These are phyloP conservation scores for Bicyclus anynana DNA, from an alignment of 1,140 invertebrate genomes.

Conservation along the genomic window DNA sequence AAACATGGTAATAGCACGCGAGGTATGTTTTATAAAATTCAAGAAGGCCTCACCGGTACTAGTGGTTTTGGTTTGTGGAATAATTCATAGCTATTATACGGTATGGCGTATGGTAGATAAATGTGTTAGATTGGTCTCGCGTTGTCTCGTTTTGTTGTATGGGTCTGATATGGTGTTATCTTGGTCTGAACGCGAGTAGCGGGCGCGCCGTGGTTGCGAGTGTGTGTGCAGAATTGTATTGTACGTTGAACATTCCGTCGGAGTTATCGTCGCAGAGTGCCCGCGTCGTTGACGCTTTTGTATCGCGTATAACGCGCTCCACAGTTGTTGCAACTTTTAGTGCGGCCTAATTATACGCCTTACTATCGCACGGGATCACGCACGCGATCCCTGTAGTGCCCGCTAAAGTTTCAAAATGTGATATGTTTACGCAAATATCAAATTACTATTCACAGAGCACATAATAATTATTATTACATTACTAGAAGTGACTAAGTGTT, in stretches of 20 bases:
- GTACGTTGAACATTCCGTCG: slow-evolving; percentile 48
- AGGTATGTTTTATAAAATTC: neutral
- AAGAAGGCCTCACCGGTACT: neutral
- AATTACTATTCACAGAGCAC: slow-evolving; percentile 34
- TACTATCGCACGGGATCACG: slow-evolving; percentile 4
- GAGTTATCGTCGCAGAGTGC: slow-evolving; percentile 41
- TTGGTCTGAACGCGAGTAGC: slow-evolving; percentile 31
- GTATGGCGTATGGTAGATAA: neutral
- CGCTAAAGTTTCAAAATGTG: slow-evolving; percentile 22
- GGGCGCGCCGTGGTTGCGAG: slow-evolving; percentile 18
- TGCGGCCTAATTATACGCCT: slow-evolving; percentile 31
- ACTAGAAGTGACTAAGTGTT: slow-evolving; percentile 63
- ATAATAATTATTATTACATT: too few species aligned
- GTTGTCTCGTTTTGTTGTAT: slow-evolving; percentile 39
- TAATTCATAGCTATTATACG: neutral
- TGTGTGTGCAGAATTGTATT: slow-evolving; percentile 9
- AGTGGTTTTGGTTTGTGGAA: neutral
- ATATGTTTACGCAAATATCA: slow-evolving; percentile 14
- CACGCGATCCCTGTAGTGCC: slow-evolving; percentile 3
- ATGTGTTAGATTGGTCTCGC: neutral
- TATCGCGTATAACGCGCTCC: slow-evolving; percentile 33
- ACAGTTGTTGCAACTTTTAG: slow-evolving; percentile 41
- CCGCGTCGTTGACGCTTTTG: slow-evolving; percentile 32
- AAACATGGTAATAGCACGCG: neutral
- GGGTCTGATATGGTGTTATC: slow-evolving; percentile 46